Evolutionary conservation across 2,797 vertebrate genomes (phyloP), one percentile per base, ranked within the genome.

Genomic region (Poecilia velifera): DNA sequence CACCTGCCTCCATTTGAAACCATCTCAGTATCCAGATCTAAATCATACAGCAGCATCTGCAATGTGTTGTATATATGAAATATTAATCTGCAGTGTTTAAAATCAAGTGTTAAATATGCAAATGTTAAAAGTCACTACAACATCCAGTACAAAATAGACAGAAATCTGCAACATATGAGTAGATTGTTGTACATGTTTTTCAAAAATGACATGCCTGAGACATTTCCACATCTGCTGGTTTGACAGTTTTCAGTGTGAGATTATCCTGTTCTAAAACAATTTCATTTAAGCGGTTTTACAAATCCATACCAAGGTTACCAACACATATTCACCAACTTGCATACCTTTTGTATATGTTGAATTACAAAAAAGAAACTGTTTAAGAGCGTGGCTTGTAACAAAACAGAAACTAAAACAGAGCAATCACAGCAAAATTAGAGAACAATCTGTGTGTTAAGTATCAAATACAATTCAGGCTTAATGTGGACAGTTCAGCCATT

Each of bases 331-430:
- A 46, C 45, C 25, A 25, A 55, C 25, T 55, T 41, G 41, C 22
- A n/a, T n/a, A 10, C 25, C 3, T 10, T 82, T 92, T 51, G 45
- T 85, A 46, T 46, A 46, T 89, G 85, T 90, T 87, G 47, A 86
- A 88, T 85, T 79, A 83, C 71, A 80, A 82, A 46, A 82, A 46
- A 76, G 57, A 31, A 41, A 41, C 25, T 57, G 84, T 45, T 82
- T 25, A 16, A 80, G 68, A 70, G 34, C 18, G 49, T 70, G 22
- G 43, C 57, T 73, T 28, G 28, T 10, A 25, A 41, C 22, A 41
- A 55, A 49, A 66, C 8, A 66, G 18, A 66, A 39, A 66, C 36
- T 36, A 13, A 28, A 34, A 31, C 34, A 16, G 12, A 25, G 64
- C 10, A 22, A 22, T 22, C 66, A 41, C 36, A 41, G 20, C 9